Conservation (phyloP, 2,797 vertebrate genomes). For the Babyrousa celebensis region DNA sequence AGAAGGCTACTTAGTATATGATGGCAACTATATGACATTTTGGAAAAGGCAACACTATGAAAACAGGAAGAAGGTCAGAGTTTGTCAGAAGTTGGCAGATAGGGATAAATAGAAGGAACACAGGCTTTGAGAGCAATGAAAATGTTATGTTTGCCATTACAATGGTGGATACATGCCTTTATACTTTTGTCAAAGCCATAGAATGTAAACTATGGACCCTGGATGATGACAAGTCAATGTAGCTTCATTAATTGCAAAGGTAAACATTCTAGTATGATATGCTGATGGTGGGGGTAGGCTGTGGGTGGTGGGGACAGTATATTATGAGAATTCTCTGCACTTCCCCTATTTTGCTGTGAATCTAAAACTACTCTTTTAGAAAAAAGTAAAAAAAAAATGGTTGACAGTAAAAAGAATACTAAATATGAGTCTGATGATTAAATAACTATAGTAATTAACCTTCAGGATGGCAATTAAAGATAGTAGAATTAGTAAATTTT, state of each 20-base stretch:
- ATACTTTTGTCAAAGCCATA: background rate
- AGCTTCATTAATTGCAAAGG: background rate
- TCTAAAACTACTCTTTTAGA: background rate
- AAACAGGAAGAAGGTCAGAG: background rate
- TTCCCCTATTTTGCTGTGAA: background rate
- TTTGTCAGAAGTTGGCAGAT: accelerated
- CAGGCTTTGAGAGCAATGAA: background rate
- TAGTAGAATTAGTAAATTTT: background rate
- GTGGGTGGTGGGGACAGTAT: accelerated
- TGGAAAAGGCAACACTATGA: background rate
- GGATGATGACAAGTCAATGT: background rate
- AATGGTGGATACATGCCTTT: background rate
- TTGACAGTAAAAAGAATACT: background rate
- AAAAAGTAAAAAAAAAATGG: background rate
- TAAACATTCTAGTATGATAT: background rate
- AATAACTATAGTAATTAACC: slow-evolving; percentile 44
- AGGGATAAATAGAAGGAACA: background rate
- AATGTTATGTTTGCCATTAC: background rate
- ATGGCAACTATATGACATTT: background rate
- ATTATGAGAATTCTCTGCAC: background rate
- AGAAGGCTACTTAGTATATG: background rate
- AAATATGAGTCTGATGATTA: background rate
- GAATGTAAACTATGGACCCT: background rate
- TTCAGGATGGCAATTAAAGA: slow-evolving; percentile 14
- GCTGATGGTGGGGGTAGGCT: background rate